Percentiles rank a stretch among this genome's conserved stretches.
These are phyloP conservation scores for Syngnathus floridae DNA, from an alignment of 2,113 vertebrate species.

Conservation along the genomic window DNA sequence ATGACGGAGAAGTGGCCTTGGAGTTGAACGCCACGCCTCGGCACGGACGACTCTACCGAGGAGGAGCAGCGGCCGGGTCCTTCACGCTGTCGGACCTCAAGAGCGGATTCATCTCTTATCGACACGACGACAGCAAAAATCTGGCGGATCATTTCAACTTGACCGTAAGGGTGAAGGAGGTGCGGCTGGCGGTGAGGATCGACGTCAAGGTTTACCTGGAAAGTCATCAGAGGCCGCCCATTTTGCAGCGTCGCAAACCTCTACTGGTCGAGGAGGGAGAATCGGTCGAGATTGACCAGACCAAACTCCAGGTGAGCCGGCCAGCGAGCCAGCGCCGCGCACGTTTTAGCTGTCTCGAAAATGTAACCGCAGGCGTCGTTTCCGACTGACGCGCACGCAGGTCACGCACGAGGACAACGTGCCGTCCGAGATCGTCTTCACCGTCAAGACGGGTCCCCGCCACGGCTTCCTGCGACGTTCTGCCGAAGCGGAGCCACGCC, in stretches of 20 bases:
- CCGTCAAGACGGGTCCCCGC: slow-evolving; percentile 64
- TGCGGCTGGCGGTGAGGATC: slow-evolving; percentile 58
- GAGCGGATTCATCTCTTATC: slow-evolving; percentile 70
- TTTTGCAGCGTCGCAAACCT: slow-evolving; percentile 63
- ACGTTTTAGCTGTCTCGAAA: neutral
- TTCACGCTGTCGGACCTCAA: slow-evolving; percentile 79
- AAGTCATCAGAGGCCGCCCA: slow-evolving; percentile 71
- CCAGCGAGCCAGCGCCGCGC: too few species aligned
- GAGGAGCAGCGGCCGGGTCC: slow-evolving; percentile 41
- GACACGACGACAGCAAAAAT: slow-evolving; percentile 71
- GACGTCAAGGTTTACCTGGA: slow-evolving; percentile 75
- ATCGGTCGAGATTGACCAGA: slow-evolving; percentile 75
- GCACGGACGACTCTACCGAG: slow-evolving; percentile 70
- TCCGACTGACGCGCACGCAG: slow-evolving; percentile 67
- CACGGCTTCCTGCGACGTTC: slow-evolving; percentile 75
- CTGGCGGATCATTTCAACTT: slow-evolving; percentile 76
- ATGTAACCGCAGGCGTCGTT: slow-evolving; percentile 28
- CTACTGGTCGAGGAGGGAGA: slow-evolving; percentile 86
- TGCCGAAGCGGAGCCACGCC: slow-evolving; percentile 58
- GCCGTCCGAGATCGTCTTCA: slow-evolving; percentile 78
- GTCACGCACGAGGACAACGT: slow-evolving; percentile 76
- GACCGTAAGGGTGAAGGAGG: slow-evolving; percentile 66
- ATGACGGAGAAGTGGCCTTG: slow-evolving; percentile 69
- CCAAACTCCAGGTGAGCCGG: slow-evolving; percentile 76
- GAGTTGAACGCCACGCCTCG: slow-evolving; percentile 66